Evolutionary conservation across 2,888 invertebrate species (phyloP).

Genomic region (Trachelus iudaicus): DNA sequence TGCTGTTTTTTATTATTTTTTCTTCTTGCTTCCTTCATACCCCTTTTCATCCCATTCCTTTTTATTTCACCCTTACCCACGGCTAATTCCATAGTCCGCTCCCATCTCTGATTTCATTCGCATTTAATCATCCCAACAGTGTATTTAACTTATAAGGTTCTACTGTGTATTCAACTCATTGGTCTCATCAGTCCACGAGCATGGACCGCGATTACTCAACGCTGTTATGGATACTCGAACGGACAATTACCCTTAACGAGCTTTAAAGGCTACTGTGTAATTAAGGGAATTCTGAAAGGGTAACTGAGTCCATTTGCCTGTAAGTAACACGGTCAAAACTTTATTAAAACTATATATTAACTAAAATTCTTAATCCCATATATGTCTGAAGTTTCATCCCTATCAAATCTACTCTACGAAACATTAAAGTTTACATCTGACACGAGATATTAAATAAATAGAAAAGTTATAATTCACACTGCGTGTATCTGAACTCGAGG

Average conservation of each 20-base stretch:
- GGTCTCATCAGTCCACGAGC: neutral
- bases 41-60: neutral
- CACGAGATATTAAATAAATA: too few relatives aligned
- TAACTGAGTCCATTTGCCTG: neutral
- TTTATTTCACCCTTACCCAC: neutral
- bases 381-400: too few relatives aligned
- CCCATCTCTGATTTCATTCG: neutral
- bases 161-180: too few relatives aligned
- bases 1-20: neutral
- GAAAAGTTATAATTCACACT: too few relatives aligned
- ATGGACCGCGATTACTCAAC: neutral
- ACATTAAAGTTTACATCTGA: too few relatives aligned
- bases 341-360: neutral
- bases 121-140: neutral
- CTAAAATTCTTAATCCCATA: neutral
- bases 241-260: neutral
- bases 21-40: neutral
- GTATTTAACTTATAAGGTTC: neutral
- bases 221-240: neutral
- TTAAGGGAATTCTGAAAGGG: neutral
- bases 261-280: neutral
- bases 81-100: neutral
- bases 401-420: too few relatives aligned
- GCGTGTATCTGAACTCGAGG: too few relatives aligned
- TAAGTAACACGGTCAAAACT: neutral